Evolutionary conservation across 2,888 invertebrate genomes (phyloP), one percentile per base, ranked within the genome.

Genomic region (Deilephila porcellus): DNA sequence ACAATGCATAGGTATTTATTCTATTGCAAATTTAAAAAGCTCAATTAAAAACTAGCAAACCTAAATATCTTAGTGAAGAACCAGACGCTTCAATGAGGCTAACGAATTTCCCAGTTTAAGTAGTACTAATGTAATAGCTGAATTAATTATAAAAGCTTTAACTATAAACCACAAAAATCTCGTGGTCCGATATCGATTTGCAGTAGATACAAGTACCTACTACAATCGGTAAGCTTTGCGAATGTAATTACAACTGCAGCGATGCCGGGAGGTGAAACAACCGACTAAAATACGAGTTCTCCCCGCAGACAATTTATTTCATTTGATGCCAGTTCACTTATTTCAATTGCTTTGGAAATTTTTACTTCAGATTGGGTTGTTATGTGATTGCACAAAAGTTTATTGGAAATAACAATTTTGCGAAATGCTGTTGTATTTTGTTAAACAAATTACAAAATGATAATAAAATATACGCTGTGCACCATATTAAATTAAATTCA

Each of bases 161-260:
- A 5, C 60, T 32, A 25, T 14, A 29, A 1, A 6, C 56, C 56
- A 4, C 60, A 60, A 60, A 60, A 25, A 67, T 25, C 17, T 25
- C 14, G 25, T 25, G 67, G 45, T 67, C 25, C 14, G 25, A 29
- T 52, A 67, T 67, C 67, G 67, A 67, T 52, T 25, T 67, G 67
- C 25, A 17, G 52, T 52, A 67, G 52, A 67, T 52, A 45, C 67
- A 25, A 25, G 25, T 45, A 20, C 37, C 3, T n/a, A 17, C 52
- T 45, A 37, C 52, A 25, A 25, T 67, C 37, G 25, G 67, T 45
- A 52, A 45, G 45, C 67, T 25, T 67, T 67, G 52, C 67, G 45
- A 67, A 67, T 67, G 45, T 37, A 60, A 67, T 64, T 64, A n/a
- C 37, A n/a, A 37, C 14, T 64, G 64, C 64, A 64, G 6, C 37